Conservation (phyloP, 2,113 vertebrate genomes). For the Crotophaga sulcirostris region DNA sequence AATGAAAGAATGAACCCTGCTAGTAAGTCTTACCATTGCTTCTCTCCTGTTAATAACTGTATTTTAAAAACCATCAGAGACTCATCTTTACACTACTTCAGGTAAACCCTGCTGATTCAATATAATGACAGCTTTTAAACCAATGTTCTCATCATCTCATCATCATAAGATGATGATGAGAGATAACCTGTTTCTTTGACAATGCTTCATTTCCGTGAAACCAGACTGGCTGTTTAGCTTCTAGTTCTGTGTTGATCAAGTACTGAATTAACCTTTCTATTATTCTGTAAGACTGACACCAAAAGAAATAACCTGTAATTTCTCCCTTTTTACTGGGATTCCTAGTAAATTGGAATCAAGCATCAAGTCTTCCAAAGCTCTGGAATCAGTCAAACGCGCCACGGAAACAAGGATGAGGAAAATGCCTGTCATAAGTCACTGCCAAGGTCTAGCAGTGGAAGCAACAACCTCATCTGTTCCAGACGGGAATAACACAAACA, state of each 20-base stretch:
- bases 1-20: not conserved
- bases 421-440: not conserved
- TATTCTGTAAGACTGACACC: not conserved
- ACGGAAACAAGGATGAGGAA: not conserved
- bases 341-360: not conserved
- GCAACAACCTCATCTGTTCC: not conserved
- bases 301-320: not conserved
- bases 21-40: not conserved
- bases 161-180: rapidly evolving
- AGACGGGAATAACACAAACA: not conserved
- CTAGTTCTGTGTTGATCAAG: not conserved
- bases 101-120: not conserved
- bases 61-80: not conserved
- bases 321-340: not conserved
- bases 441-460: not conserved
- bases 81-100: not conserved
- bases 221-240: not conserved
- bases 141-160: not conserved
- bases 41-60: not conserved
- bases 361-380: not conserved
- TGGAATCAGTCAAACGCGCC: not conserved
- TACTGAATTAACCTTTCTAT: not conserved
- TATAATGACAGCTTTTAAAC: constrained; percentile 7
- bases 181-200: not conserved
- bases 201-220: not conserved